Base-by-base conservation (phyloP, 2,888 invertebrate species). In the Dexiosoma caninum region DNA sequence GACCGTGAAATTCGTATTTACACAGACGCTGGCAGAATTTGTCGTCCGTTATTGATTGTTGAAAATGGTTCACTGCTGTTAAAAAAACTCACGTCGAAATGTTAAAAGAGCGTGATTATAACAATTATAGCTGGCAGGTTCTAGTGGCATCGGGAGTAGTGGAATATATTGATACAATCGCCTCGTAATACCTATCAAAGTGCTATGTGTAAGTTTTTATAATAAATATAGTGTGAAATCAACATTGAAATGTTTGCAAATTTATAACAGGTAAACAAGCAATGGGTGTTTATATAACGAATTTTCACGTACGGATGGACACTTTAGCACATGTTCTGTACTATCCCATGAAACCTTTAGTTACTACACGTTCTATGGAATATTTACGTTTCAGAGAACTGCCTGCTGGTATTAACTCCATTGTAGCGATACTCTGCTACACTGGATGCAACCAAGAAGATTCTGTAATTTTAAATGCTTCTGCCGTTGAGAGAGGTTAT, bases 381-480 rank as follows among this genome's bases (percentile, higher is more conserved):
- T 99, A 99, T 90, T 91, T 99, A 42, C 94, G 99, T 80, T 97
- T 97, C 91, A 93, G 97, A 93, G 97, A 97, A 89, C 90, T 97
- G 64, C 97, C 97, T 27, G 95, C 96, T 83, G 98, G 98, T 67
- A 99, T 99, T 86, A 99, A 99, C 90, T 97, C 99, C 60, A 97
- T 99, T 89, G 99, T 99, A 16, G 99, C 99, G 51, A 99, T 99
- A 92, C 93, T 98, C 60, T 98, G 98, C 87, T 99, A 99, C 90
- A 98, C 99, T 53, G 99, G 99, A 46, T 99, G 99, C 91, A 99
- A 99, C 90, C 99, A 99, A 88, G 99, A 99, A 92, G 99, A 99
- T 93, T 98, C 98, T 91, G 98, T 99, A 85, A 99, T 99, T 90
- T 92, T 99, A 85, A 99, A 99, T 91, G 97, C 98, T 19, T 98